These are phyloP conservation scores for Phyllopteryx taeniolatus DNA, from an alignment of 2,113 vertebrate species.

Conservation along the genomic window DNA sequence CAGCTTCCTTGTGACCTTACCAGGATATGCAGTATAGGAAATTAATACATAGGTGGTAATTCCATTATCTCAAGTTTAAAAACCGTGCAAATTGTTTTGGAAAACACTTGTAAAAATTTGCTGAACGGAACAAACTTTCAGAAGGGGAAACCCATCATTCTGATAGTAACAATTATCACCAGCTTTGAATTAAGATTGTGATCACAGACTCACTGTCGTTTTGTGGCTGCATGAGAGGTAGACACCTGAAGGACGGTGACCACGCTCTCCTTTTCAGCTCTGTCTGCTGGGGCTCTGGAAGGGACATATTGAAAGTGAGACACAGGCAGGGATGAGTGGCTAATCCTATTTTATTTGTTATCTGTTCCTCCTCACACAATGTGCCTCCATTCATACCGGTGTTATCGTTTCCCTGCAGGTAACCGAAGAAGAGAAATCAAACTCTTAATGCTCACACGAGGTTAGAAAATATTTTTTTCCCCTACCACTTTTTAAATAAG, in stretches of 20 bases:
- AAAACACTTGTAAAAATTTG: not conserved
- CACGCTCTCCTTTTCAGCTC: slow-evolving; percentile 37
- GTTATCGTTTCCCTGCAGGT: slow-evolving; percentile 32
- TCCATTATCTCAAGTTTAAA: not conserved
- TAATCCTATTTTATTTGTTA: slow-evolving; percentile 30
- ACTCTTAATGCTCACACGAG: slow-evolving; percentile 27
- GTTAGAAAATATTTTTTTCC: slow-evolving; percentile 5
- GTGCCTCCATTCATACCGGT: slow-evolving; percentile 14
- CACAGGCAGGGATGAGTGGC: not conserved
- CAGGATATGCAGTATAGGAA: not conserved
- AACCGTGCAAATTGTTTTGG: not conserved
- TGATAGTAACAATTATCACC: slow-evolving; percentile 9
- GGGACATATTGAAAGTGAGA: slow-evolving; percentile 30
- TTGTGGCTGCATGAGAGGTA: slow-evolving; percentile 31
- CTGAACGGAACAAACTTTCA: slow-evolving; percentile 1
- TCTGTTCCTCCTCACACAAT: slow-evolving; percentile 30
- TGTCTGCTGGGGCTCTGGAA: slow-evolving; percentile 45
- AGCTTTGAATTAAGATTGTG: not conserved
- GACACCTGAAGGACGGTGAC: slow-evolving; percentile 44
- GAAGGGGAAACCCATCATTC: not conserved
- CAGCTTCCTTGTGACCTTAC: not conserved
- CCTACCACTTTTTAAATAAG: slow-evolving; percentile 16
- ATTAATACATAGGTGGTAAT: not conserved
- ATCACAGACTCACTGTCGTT: slow-evolving; percentile 50
- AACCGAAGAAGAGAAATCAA: slow-evolving; percentile 25